These are phyloP conservation scores for Empidonax alnorum DNA, from an alignment of 2,113 vertebrate genomes.

Conservation along the genomic window DNA sequence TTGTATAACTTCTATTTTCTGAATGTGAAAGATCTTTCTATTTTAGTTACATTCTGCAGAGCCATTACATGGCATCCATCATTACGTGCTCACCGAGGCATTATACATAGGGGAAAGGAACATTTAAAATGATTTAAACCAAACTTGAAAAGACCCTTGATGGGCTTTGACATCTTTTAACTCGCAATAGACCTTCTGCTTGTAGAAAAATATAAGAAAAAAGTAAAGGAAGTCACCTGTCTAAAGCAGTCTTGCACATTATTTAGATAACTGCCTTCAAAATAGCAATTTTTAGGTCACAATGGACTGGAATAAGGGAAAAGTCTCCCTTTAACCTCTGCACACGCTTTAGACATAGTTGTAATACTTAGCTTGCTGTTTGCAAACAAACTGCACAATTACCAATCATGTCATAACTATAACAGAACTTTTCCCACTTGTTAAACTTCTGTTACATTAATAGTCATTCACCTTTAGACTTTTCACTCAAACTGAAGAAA, in stretches of 20 bases:
- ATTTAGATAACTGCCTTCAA: not conserved
- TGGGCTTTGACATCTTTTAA: not conserved
- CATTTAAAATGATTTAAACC: not conserved
- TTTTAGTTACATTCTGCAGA: conserved; percentile 4
- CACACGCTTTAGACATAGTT: not conserved
- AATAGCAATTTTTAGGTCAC: not conserved
- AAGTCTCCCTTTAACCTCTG: not conserved
- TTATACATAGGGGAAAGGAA: not conserved
- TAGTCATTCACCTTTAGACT: not conserved
- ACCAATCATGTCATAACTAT: not conserved
- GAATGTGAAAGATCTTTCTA: not conserved
- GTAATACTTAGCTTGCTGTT: not conserved
- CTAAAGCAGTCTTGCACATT: not conserved
- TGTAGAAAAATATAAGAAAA: not conserved
- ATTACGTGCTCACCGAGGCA: not conserved
- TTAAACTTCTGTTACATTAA: not conserved
- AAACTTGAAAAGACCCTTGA: not conserved
- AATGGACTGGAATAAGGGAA: not conserved
- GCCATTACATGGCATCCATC: conserved; percentile 8
- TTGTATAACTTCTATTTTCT: not conserved
- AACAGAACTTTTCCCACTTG: not conserved
- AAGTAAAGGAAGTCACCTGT: not conserved
- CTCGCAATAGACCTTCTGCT: not conserved
- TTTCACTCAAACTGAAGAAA: not conserved
- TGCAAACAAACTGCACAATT: not conserved